A percentile compares a stretch with the other conserved stretches of the same genome.
phyloP scores from a whole-genome alignment of 2,797 vertebrate species.

The Pantherophis vulpinus region DNA sequence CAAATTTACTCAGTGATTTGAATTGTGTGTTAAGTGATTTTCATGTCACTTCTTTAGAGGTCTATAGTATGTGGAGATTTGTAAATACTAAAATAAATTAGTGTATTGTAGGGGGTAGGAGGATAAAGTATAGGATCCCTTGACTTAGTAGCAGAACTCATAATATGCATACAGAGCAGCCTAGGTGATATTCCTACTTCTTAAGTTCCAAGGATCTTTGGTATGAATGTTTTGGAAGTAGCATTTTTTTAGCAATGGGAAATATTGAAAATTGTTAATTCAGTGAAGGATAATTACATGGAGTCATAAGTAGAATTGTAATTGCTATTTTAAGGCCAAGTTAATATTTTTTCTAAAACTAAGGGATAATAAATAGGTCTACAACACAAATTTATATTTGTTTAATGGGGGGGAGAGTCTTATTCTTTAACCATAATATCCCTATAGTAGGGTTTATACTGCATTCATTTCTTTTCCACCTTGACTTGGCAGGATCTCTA shows the following conservation, averaged over 20 bases:
- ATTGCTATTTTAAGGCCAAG: neutral
- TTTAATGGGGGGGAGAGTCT: neutral
- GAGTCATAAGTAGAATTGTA: neutral
- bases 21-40: neutral
- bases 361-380: neutral
- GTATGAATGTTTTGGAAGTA: neutral
- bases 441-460: neutral
- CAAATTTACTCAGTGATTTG: neutral
- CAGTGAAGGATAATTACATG: neutral
- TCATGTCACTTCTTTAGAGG: neutral
- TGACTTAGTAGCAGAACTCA: neutral
- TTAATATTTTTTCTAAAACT: neutral
- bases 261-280: neutral
- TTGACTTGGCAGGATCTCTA: neutral
- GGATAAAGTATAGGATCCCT: neutral
- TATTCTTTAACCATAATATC: neutral
- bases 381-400: neutral
- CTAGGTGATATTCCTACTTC: neutral
- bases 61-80: neutral
- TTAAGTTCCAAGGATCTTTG: neutral
- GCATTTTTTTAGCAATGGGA: neutral
- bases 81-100: neutral
- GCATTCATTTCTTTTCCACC: neutral
- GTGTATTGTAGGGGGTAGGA: too few relatives aligned
- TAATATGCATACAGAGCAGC: neutral